Evolutionary conservation across 2,797 vertebrate genomes (phyloP).

Genomic region (Vespertilio murinus): DNA sequence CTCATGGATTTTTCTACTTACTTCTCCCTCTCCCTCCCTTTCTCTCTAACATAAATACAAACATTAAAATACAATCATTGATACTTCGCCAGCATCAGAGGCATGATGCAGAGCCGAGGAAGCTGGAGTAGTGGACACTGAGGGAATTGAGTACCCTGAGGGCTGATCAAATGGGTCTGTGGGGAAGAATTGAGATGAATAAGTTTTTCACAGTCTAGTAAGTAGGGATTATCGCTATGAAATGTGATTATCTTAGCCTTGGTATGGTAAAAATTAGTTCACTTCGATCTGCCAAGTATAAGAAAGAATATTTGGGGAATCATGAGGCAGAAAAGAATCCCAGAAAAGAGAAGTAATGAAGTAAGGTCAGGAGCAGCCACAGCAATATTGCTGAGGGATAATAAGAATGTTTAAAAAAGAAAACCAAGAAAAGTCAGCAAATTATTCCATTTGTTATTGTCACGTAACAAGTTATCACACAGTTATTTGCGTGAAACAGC

Average conservation of each 20-base stretch:
- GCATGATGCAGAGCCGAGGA: no score
- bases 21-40: no score
- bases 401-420: background rate
- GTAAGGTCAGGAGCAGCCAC: background rate
- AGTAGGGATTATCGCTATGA: background rate
- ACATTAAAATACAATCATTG: no score
- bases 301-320: background rate
- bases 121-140: no score
- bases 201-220: background rate
- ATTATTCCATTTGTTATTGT: background rate
- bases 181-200: background rate
- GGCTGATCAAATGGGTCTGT: background rate
- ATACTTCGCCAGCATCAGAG: background rate
- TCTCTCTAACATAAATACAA: no score
- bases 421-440: background rate
- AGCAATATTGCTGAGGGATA: background rate
- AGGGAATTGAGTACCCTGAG: background rate
- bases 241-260: background rate
- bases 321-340: background rate
- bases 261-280: background rate
- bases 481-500: background rate
- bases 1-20: no score
- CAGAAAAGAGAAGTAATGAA: background rate
- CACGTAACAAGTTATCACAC: background rate
- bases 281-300: background rate